Evolutionary conservation across 2,113 vertebrate genomes (phyloP).

Genomic region (Ptychochromis oligacanthus): DNA sequence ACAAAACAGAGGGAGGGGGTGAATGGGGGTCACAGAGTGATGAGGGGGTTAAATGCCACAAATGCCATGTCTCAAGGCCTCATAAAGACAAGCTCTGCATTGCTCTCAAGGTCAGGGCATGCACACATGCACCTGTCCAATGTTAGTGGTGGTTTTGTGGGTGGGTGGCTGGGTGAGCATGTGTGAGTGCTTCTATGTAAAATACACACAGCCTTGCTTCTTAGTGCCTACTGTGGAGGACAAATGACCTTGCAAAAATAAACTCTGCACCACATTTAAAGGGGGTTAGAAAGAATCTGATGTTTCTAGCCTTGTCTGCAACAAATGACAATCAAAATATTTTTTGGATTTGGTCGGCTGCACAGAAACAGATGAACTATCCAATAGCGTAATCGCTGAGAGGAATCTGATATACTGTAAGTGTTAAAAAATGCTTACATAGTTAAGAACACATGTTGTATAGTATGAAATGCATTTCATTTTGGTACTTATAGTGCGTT

Average conservation of each 20-base stretch:
- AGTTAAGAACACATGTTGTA: not conserved
- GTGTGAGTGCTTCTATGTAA: slow-evolving; percentile 29
- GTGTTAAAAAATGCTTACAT: not conserved
- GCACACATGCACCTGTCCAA: slow-evolving; percentile 72
- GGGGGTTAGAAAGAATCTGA: slow-evolving; percentile 50
- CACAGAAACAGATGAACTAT: not conserved
- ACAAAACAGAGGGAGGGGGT: slow-evolving; percentile 56
- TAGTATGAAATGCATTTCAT: not conserved
- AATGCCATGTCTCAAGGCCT: slow-evolving; percentile 77
- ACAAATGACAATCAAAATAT: slow-evolving; percentile 36
- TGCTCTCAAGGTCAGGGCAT: slow-evolving; percentile 77
- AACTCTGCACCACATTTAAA: slow-evolving; percentile 54
- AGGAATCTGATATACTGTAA: not conserved
- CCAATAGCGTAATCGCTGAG: not conserved
- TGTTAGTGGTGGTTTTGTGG: slow-evolving; percentile 33
- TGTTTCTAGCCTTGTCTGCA: slow-evolving; percentile 43
- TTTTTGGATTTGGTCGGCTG: not conserved
- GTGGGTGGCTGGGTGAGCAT: slow-evolving; percentile 32
- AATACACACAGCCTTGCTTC: slow-evolving; percentile 26
- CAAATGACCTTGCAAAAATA: slow-evolving; percentile 63
- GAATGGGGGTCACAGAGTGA: slow-evolving; percentile 66
- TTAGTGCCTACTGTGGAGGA: slow-evolving; percentile 45
- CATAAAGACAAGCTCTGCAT: slow-evolving; percentile 75
- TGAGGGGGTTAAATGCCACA: slow-evolving; percentile 78
- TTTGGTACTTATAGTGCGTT: not conserved